Evolutionary conservation across 23 tunicate species (phyloP).

Genomic region (Styela plicata): DNA sequence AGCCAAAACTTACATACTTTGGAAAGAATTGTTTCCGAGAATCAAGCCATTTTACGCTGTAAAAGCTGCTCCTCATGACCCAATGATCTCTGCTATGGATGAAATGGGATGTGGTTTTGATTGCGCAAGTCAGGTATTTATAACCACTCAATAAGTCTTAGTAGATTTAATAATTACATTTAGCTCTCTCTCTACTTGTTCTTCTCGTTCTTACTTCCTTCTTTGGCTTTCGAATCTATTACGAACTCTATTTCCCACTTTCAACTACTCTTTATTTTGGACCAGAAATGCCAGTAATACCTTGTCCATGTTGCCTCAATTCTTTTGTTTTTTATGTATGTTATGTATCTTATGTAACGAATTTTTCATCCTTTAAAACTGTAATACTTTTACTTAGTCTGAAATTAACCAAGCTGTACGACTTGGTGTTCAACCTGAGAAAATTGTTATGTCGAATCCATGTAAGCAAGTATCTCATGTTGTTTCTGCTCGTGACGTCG

Average conservation of each 20-base stretch:
- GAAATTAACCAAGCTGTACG: slow-evolving; percentile 50
- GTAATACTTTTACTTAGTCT: too few species aligned
- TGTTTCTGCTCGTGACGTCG: slow-evolving; percentile 39
- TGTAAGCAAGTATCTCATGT: slow-evolving; percentile 79
- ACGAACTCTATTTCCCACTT: neutral
- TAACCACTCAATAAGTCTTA: too few species aligned
- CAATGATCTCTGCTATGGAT: neutral
- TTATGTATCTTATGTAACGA: too few species aligned
- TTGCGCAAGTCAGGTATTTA: neutral
- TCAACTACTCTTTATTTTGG: too few species aligned
- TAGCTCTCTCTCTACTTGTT: neutral
- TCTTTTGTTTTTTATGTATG: too few species aligned
- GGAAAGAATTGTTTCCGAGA: neutral
- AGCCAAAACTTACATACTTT: neutral
- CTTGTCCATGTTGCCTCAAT: too few species aligned
- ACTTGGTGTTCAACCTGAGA: slow-evolving; percentile 59
- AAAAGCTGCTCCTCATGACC: neutral
- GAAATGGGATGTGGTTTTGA: neutral
- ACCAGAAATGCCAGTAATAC: too few species aligned
- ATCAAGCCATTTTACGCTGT: neutral
- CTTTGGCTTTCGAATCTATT: neutral
- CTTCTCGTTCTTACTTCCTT: neutral
- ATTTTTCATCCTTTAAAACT: too few species aligned
- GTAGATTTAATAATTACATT: too few species aligned
- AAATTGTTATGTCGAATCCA: slow-evolving; percentile 70